Base-by-base conservation (phyloP, 2,797 vertebrate species). In the Centropyge bicolor region DNA sequence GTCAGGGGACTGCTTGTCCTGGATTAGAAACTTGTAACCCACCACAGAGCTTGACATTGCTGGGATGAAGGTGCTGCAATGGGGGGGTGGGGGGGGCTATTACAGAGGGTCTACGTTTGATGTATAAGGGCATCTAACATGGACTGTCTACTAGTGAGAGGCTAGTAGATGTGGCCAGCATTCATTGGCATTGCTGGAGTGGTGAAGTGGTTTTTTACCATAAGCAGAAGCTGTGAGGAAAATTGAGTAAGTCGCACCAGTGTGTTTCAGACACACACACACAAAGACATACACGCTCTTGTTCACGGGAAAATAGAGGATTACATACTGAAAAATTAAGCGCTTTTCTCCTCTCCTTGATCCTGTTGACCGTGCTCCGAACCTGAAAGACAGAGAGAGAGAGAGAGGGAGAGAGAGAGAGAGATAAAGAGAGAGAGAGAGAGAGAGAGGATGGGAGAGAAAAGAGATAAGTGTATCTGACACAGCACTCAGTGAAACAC, bases 21-120 rank as follows among this genome's bases (percentile, higher is more conserved):
- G 97, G 97, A 98, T 97, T 97, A 97, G 96, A 97, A 96, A 95
- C 93, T 71, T 96, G 96, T 96, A 96, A 97, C 96, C 96, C 91
- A 94, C 94, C 76, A 76, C 65, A 31, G 70, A 84, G 87, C 91
- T 92, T 96, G 96, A 96, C 95, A 96, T 94, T 94, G 91, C 62
- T 74, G 88, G 95, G 94, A 97, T 96, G 95, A 95, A 96, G 96
- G 95, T 92, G 92, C 90, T 92, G 94, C 85, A 85, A 82, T 81
- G 55, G 57, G 38, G 76, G 74, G 38, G 24, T n/a, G 31, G 35
- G 69, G 76, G 65, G 73, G 52, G 76, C 84, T 88, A 93, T 93
- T 92, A 92, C 40, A 8, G 69, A 74, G 78, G 81, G 87, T 87
- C 86, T 83, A 70, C 77, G 76, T 88, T 91, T 94, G 93, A 95